Evolutionary conservation across 2,797 vertebrate genomes (phyloP).

Genomic region (Brachyrhaphis roseni): DNA sequence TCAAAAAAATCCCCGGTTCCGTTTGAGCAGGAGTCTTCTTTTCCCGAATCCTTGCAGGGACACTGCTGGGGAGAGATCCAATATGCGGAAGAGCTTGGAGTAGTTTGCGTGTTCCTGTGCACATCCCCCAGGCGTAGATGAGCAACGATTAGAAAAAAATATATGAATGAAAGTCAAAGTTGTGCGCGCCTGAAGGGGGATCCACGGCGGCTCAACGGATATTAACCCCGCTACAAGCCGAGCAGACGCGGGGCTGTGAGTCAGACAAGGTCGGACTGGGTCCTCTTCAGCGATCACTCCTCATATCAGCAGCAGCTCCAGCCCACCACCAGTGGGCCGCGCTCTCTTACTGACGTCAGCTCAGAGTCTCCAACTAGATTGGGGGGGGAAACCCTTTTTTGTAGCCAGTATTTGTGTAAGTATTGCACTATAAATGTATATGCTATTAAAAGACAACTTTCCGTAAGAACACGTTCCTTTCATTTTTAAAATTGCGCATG

Average conservation of each 20-base stretch:
- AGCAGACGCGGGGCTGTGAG: conserved; percentile 55
- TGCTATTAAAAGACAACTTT: neutral
- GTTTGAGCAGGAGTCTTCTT: conserved; percentile 52
- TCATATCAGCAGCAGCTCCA: conserved; percentile 60
- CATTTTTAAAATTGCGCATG: neutral
- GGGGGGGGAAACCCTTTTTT: neutral
- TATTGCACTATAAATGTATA: neutral
- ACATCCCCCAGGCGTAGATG: conserved; percentile 51
- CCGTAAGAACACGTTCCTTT: neutral
- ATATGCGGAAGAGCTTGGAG: conserved; percentile 79
- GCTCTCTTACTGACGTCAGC: conserved; percentile 33
- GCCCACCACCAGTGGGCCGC: conserved; percentile 53
- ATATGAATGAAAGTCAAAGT: conserved; percentile 60
- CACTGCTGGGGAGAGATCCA: conserved; percentile 68
- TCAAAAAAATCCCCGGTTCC: conserved; percentile 36
- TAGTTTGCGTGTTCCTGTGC: conserved; percentile 49
- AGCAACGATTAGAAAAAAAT: conserved; percentile 50
- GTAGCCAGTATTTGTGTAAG: neutral
- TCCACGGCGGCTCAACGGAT: conserved; percentile 16
- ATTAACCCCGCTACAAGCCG: conserved; percentile 6
- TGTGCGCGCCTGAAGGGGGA: conserved; percentile 34
- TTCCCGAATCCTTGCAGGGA: conserved; percentile 62
- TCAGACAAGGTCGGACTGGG: conserved; percentile 74
- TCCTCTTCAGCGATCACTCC: conserved; percentile 54
- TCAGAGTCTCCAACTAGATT: neutral